These are phyloP conservation scores for Palythoa caribaeorum DNA, from an alignment of 92 coral and sea anemone species.

Conservation along the genomic window DNA sequence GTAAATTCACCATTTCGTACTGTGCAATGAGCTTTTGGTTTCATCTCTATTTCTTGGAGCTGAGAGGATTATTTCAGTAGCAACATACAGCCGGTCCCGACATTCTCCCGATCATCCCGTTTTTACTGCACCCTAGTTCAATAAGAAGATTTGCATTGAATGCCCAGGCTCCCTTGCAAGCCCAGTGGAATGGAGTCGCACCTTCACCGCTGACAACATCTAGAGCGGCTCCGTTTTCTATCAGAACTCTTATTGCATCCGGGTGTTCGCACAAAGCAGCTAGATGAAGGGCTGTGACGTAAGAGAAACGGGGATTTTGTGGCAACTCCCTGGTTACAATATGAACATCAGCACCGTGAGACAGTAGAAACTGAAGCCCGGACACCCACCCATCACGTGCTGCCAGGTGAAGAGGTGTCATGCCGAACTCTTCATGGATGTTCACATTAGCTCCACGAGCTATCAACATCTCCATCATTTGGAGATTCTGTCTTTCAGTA, in stretches of 20 bases:
- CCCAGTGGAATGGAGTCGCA: slow-evolving; percentile 38
- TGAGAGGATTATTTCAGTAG: neutral
- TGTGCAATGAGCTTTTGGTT: no score
- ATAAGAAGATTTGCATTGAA: neutral
- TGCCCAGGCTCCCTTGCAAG: neutral
- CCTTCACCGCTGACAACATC: slow-evolving; percentile 32
- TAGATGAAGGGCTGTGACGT: slow-evolving; percentile 31
- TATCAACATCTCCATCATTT: slow-evolving; percentile 3
- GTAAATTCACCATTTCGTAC: no score
- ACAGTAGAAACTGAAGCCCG: slow-evolving; percentile 2
- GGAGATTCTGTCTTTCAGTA: slow-evolving; percentile 6
- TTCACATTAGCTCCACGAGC: slow-evolving; percentile 20
- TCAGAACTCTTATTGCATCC: slow-evolving; percentile 17
- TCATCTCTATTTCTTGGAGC: no score
- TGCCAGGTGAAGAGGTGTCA: slow-evolving; percentile 22
- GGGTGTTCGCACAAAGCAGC: slow-evolving; percentile 25
- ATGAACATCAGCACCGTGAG: neutral
- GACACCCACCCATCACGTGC: slow-evolving; percentile 31
- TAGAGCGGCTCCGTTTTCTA: slow-evolving; percentile 5
- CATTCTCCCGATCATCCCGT: slow-evolving; percentile 19
- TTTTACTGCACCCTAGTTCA: slow-evolving; percentile 21
- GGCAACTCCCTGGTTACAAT: slow-evolving; percentile 2
- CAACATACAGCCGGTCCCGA: slow-evolving; percentile 14
- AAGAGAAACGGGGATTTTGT: slow-evolving; percentile 10
- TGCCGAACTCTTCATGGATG: slow-evolving; percentile 12